These are phyloP conservation scores for Protosalanx chinensis DNA, from an alignment of 2,797 vertebrate genomes.

Conservation along the genomic window DNA sequence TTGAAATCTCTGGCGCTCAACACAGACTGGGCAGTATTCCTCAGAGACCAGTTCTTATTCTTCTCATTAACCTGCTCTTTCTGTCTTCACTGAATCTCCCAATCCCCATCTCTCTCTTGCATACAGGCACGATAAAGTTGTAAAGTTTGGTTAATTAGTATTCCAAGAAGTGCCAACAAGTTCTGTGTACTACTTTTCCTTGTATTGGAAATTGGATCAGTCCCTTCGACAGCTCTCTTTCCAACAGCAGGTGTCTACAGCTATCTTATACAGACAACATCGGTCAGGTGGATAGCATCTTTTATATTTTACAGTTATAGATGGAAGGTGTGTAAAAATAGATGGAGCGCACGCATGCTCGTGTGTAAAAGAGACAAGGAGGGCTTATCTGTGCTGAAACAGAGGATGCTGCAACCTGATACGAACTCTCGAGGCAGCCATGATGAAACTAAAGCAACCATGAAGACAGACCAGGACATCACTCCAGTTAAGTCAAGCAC, in stretches of 20 bases:
- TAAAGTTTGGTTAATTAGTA: no score
- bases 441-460: conserved; percentile 41
- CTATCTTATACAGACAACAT: conserved; percentile 12
- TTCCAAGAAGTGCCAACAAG: no score
- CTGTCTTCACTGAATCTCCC: conserved; percentile 14
- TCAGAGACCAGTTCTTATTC: not conserved
- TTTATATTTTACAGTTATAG: conserved; percentile 17
- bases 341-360: not conserved
- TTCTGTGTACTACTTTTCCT: no score
- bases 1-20: conserved; percentile 34
- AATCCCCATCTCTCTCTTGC: conserved; percentile 9
- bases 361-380: conserved; percentile 3
- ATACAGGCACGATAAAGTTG: not conserved
- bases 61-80: conserved; percentile 30
- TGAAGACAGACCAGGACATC: conserved; percentile 9
- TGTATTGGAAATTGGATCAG: not conserved
- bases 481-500: not conserved
- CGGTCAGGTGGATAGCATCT: not conserved
- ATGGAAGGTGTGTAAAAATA: conserved; percentile 9
- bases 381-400: conserved; percentile 8
- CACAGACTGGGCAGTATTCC: conserved; percentile 38
- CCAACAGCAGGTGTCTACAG: conserved; percentile 34
- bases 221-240: not conserved
- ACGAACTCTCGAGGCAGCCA: conserved; percentile 26
- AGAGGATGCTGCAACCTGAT: conserved; percentile 40